phyloP scores from a whole-genome alignment of 2,113 vertebrate species.

The Mastomys coucha region DNA sequence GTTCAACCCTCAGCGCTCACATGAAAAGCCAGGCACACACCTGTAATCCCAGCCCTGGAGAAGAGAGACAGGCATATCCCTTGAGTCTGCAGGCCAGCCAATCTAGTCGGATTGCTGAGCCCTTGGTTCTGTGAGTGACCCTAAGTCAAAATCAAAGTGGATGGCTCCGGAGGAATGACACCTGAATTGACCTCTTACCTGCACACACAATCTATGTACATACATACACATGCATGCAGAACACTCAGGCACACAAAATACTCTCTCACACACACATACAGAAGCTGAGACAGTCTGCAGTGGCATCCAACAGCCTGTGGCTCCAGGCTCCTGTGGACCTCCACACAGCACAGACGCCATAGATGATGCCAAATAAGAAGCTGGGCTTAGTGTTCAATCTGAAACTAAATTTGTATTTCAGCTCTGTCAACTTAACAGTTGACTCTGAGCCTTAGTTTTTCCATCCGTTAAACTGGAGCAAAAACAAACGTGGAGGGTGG shows the following conservation, averaged over 20 bases:
- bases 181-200: neutral
- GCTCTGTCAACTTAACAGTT: neutral
- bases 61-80: neutral
- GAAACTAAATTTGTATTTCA: neutral
- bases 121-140: neutral
- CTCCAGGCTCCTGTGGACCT: neutral
- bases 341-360: neutral
- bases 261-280: neutral
- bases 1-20: neutral
- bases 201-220: no score
- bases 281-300: neutral
- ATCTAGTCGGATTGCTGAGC: neutral
- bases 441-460: slow-evolving; percentile 50
- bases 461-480: neutral
- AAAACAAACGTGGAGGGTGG: neutral
- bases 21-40: neutral
- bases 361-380: accelerated
- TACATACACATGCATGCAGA: neutral
- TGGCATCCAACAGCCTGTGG: neutral
- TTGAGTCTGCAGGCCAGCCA: neutral
- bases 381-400: neutral
- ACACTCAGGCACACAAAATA: neutral
- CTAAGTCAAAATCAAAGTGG: neutral
- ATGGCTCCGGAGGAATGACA: neutral
- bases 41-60: neutral